A percentile compares a stretch with the other conserved stretches of the same genome.
Evolutionary conservation across 2,113 vertebrate genomes (phyloP).

Genomic region (Hippopotamus amphibius): DNA sequence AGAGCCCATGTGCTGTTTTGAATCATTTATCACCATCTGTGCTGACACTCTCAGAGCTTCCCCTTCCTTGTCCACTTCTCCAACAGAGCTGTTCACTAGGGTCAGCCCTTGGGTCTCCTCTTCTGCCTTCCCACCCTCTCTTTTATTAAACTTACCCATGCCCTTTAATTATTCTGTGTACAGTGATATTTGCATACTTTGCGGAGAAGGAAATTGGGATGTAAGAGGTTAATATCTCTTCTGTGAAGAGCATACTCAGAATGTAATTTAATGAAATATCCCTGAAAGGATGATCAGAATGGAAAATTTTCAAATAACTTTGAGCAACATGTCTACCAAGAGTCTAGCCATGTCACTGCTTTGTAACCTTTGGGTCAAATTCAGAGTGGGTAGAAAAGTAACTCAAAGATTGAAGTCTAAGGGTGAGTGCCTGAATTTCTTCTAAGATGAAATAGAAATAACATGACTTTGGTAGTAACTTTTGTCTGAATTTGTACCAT

Average conservation of each 20-base stretch:
- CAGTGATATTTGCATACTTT: slow-evolving; percentile 20
- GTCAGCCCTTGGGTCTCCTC: neutral
- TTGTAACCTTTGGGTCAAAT: neutral
- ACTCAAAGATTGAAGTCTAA: neutral
- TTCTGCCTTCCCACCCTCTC: neutral
- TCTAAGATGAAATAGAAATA: neutral
- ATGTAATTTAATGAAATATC: neutral
- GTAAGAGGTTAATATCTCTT: slow-evolving; percentile 14
- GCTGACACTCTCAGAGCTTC: too few species aligned
- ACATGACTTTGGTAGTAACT: neutral
- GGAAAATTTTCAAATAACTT: neutral
- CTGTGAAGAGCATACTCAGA: neutral
- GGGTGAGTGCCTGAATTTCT: neutral
- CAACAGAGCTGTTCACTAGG: neutral
- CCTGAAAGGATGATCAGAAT: neutral
- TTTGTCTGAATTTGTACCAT: neutral
- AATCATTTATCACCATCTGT: neutral
- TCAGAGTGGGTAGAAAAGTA: neutral
- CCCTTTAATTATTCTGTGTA: neutral
- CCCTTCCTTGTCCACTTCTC: neutral
- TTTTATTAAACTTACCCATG: neutral
- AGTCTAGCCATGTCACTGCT: neutral
- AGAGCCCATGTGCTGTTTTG: neutral
- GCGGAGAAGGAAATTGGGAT: neutral
- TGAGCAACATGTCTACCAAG: neutral